phyloP scores from a whole-genome alignment of 37 sponge, comb jelly and placozoan species.

The Dysidea cf. avara region DNA sequence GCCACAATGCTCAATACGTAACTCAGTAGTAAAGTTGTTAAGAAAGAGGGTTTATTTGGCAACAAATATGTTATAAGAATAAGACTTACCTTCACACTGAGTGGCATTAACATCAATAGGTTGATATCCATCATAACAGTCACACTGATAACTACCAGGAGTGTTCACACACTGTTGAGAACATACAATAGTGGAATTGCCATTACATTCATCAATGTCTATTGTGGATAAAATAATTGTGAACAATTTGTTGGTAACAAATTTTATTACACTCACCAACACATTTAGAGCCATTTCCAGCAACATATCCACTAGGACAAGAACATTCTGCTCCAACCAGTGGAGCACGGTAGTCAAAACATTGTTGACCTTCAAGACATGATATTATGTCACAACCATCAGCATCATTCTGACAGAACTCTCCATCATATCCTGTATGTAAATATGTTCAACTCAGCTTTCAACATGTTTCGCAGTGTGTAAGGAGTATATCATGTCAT shows the following conservation, averaged over 20 bases:
- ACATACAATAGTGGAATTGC: slow-evolving; percentile 21
- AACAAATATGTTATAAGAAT: too few relatives aligned
- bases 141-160: slow-evolving; percentile 37
- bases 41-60: too few relatives aligned
- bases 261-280: slow-evolving; percentile 46
- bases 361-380: slow-evolving; percentile 58
- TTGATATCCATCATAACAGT: slow-evolving; percentile 29
- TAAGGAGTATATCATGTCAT: too few relatives aligned
- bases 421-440: slow-evolving; percentile 40
- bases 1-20: too few relatives aligned
- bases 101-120: slow-evolving; percentile 1
- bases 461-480: too few relatives aligned
- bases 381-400: slow-evolving; percentile 51
- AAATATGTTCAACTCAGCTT: too few relatives aligned
- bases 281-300: slow-evolving; percentile 59
- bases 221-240: too few relatives aligned
- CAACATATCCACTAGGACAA: slow-evolving; percentile 43
- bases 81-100: slow-evolving; percentile 31
- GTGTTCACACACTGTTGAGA: slow-evolving; percentile 56
- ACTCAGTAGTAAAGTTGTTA: too few relatives aligned
- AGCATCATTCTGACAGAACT: slow-evolving; percentile 49
- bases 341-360: slow-evolving; percentile 56
- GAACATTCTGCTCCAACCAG: slow-evolving; percentile 45
- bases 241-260: too few relatives aligned
- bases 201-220: slow-evolving; percentile 52